Evolutionary conservation across 2,797 vertebrate species (phyloP), one percentile per base, ranked within the genome.

Genomic region (Anisognathus igniventris): DNA sequence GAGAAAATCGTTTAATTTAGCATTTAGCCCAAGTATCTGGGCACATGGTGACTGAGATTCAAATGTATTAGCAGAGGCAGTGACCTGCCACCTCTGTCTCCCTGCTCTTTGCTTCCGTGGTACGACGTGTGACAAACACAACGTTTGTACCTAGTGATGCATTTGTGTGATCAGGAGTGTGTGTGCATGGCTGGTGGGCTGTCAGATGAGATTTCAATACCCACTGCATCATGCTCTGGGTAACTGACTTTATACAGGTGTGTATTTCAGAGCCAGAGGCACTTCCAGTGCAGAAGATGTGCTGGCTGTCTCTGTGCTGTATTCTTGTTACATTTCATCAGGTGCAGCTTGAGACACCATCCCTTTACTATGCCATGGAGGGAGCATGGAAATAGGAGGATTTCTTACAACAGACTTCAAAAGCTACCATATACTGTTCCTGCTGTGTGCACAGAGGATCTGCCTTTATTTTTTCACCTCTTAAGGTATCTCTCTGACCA

Each of bases 1-100:
- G 92, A 96, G 95, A 97, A 97, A 97, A 97, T 95, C 7, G 80
- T 95, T 95, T 96, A 96, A 96, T 97, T 96, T 95, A 97, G 94
- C 95, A 92, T 97, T 93, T 90, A 86, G 65, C 58, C 81, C 88
- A 84, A 90, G 86, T 95, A 93, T 95, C 86, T 95, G 91, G 79
- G 74, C 86, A 81, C 84, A 67, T 28, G 56, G 50, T 93, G 90
- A 81, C 87, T 95, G 72, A 81, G 31, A 81, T 57, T 88, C 16
- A 48, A 45, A 64, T 39, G 42, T 40, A 83, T 71, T 61, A 56
- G 58, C 44, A 79, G 71, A 92, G 58, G 65, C 92, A 90, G 79
- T 72, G 87, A 50, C 83, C 57, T 91, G 83, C 67, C 81, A 62
- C 82, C 74, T 87, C 44, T 78, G 42, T 12, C 60, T 86, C 91